These are phyloP conservation scores for Coleophora deauratella DNA, from an alignment of 2,888 invertebrate species.

Conservation along the genomic window DNA sequence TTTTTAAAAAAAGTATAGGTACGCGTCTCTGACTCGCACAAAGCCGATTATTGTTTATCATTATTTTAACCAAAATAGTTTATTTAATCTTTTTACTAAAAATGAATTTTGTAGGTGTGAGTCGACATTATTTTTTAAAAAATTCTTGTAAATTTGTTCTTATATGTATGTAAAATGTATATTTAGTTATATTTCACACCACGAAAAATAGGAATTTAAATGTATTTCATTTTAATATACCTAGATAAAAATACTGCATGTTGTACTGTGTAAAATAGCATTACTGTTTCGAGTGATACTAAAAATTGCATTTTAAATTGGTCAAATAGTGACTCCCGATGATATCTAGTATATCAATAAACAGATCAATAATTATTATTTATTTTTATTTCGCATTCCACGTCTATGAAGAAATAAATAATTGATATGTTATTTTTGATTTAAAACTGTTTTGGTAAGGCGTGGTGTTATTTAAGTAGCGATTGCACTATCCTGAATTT, in stretches of 20 bases:
- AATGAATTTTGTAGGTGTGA: no score
- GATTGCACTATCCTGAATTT: no score
- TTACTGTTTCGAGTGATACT: slow-evolving; percentile 52
- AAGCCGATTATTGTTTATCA: no score
- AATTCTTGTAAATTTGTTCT: no score
- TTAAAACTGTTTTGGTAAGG: neutral
- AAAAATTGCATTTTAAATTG: slow-evolving; percentile 63
- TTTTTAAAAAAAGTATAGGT: no score
- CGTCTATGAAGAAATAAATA: no score
- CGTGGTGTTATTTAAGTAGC: neutral
- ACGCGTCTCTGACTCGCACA: no score
- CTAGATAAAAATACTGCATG: slow-evolving; percentile 29
- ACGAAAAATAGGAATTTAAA: slow-evolving; percentile 46
- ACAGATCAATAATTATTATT: slow-evolving; percentile 20
- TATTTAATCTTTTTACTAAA: no score
- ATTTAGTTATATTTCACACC: slow-evolving; percentile 28
- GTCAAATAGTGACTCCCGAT: slow-evolving; percentile 56
- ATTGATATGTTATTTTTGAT: no score
- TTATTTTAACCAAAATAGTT: no score
- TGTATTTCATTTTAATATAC: slow-evolving; percentile 23
- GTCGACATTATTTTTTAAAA: no score
- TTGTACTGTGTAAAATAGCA: slow-evolving; percentile 57
- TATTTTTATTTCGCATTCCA: neutral
- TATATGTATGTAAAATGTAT: no score
- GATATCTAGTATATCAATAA: slow-evolving; percentile 62